Base-by-base conservation (phyloP, 1,140 invertebrate genomes). In the Manduca sexta region DNA sequence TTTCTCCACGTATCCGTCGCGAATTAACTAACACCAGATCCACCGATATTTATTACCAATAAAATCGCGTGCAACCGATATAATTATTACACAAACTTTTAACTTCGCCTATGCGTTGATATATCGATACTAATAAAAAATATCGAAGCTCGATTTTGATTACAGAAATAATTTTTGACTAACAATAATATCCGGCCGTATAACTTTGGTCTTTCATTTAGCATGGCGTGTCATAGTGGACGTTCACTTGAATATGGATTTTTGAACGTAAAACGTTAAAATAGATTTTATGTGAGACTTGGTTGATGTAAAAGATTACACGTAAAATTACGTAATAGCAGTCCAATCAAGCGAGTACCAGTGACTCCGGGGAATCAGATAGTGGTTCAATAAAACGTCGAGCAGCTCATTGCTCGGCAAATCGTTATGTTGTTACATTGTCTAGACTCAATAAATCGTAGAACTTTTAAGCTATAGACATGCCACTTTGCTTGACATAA, bases 41-140 rank as follows among this genome's bases (percentile, higher is more conserved):
- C 60, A 56, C 63, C 72, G 60, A 77, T 79, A 77, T 77, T 82
- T 75, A 82, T 70, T 70, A 62, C 54, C 60, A 59, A 79, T 82
- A 82, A 79, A 82, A 72, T 55, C 37, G 40, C 52, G 60, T 59
- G 59, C 62, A 37, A 26, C 34, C 34, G 47, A 47, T 12, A 47
- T 63, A 49, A 58, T 74, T 66, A 69, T 73, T 65, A 72, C 57
- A 64, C 48, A 51, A 31, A 53, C 38, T 57, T 64, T 59, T 55
- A 54, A 50, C 55, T 56, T 43, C 46, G 16, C 29, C 43, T 43
- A 45, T 30, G 14, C 31, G 31, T 31, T 14, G 13, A 31, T 43
- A 43, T 4, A 8, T 14, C 15, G n/a, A 11, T 17, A 40, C 17
- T 40, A n/a, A 40, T 18, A 16, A 56, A 66, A 63, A 64, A 63